These are phyloP conservation scores for Antennarius striatus DNA, from an alignment of 2,113 vertebrate species.

Conservation along the genomic window DNA sequence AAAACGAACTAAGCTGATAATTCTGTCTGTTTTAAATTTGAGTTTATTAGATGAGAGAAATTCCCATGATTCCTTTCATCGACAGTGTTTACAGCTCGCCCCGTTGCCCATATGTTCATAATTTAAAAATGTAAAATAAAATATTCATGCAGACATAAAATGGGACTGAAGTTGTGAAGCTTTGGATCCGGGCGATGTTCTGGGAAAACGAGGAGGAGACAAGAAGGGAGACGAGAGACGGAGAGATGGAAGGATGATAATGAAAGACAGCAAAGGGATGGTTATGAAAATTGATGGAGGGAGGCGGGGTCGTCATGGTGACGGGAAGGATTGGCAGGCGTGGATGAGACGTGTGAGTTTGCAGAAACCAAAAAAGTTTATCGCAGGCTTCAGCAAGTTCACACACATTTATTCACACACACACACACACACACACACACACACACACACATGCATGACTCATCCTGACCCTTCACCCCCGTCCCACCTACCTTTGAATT, in stretches of 20 bases:
- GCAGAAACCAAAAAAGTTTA: slow-evolving; percentile 5
- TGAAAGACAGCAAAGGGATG: slow-evolving; percentile 51
- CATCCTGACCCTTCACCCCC: slow-evolving; percentile 19
- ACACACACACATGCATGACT: slow-evolving; percentile 7
- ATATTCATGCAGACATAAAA: slow-evolving; percentile 44
- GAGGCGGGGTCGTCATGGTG: slow-evolving; percentile 42
- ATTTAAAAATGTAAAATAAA: slow-evolving; percentile 47
- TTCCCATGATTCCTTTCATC: slow-evolving; percentile 4
- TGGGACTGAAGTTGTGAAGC: slow-evolving; percentile 31
- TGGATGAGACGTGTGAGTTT: slow-evolving; percentile 37
- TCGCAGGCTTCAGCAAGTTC: slow-evolving; percentile 1
- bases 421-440: neutral
- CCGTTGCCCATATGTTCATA: slow-evolving; percentile 12
- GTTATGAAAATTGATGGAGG: slow-evolving; percentile 58
- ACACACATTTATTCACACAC: neutral
- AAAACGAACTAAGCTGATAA: too few relatives aligned
- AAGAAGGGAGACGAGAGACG: slow-evolving; percentile 40
- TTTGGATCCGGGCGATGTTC: slow-evolving; percentile 33
- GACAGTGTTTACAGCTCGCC: slow-evolving; percentile 29
- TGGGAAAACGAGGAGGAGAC: slow-evolving; percentile 39
- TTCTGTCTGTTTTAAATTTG: too few relatives aligned
- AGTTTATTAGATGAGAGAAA: too few relatives aligned
- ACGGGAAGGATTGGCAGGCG: slow-evolving; percentile 32
- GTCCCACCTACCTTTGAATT: slow-evolving; percentile 29
- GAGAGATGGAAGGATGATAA: slow-evolving; percentile 46